Evolutionary conservation across 1,140 invertebrate species (phyloP), one percentile per base, ranked within the genome.

Genomic region (Manduca sexta): DNA sequence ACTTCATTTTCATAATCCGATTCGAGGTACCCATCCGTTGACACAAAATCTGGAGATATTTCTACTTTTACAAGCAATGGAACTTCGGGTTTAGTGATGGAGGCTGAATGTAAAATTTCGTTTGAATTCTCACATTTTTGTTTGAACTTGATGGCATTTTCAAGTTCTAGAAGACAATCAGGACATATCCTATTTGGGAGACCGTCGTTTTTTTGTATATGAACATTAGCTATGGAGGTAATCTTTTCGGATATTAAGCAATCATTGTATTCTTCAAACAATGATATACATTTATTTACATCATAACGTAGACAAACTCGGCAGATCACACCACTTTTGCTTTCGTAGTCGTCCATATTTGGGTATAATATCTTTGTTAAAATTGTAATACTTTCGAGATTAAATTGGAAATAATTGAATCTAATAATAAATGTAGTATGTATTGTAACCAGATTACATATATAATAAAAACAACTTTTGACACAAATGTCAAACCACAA

Each of bases 131-230:
- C 71, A 55, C 78, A 84, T 60, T 76, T 81, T 41, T 67, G 44
- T 51, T 75, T 79, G 45, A 84, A 81, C 29, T 56, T 60, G 6
- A 82, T 17, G 4, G 71, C 70, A 6, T 51, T 64, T 17, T 80
- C 64, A 5, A 84, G 51, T 16, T 77, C 63, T 14, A 58, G 17
- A 8, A 77, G 58, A 41, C 80, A 84, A 2, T 54, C 56, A 2
- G 52, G 51, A 47, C 80, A 84, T 47, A 84, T 78, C 49, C 63
- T 69, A n/a, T 69, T 51, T 1, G 79, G 77, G 5, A 75, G 56
- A 4, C 69, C 68, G 54, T 83, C 77, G 2, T 47, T 51, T 41
- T 62, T 15, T 41, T 60, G 61, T 44, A 84, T 80, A 41, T 67
- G 49, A 11, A 84, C 53, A 31, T 67, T 66, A 16, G 74, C 68